phyloP scores from a whole-genome alignment of 2,113 vertebrate genomes.

The Sphaerodactylus townsendi region DNA sequence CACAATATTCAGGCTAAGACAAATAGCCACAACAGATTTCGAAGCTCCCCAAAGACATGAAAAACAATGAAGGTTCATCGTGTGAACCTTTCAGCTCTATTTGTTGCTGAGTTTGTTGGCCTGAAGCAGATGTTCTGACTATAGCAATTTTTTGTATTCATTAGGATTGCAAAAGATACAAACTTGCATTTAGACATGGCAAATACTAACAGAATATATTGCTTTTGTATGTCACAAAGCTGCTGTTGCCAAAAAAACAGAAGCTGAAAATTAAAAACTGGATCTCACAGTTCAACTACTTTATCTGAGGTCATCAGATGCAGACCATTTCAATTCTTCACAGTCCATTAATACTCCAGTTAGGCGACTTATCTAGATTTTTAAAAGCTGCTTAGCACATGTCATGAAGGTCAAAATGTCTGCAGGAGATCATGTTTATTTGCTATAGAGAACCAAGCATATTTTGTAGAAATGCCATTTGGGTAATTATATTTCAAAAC shows the following conservation, averaged over 20 bases:
- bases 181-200: not conserved
- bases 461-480: not conserved
- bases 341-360: constrained; percentile 2
- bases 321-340: constrained; percentile 2
- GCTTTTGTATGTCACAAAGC: not conserved
- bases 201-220: not conserved
- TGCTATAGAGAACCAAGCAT: not conserved
- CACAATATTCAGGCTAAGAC: not conserved
- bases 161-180: not conserved
- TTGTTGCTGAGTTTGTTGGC: not conserved
- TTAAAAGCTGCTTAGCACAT: constrained; percentile 12
- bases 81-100: not conserved
- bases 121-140: not conserved
- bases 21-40: not conserved
- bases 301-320: not conserved
- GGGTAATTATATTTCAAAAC: not conserved
- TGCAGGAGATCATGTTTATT: not conserved
- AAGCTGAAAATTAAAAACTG: constrained; percentile 11
- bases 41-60: not conserved
- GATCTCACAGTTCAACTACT: constrained; percentile 1
- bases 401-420: not conserved
- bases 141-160: not conserved
- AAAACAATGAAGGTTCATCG: not conserved
- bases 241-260: not conserved
- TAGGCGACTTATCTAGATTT: not conserved